Conservation (phyloP, 2,113 vertebrate species). For the Ailurus styani region DNA sequence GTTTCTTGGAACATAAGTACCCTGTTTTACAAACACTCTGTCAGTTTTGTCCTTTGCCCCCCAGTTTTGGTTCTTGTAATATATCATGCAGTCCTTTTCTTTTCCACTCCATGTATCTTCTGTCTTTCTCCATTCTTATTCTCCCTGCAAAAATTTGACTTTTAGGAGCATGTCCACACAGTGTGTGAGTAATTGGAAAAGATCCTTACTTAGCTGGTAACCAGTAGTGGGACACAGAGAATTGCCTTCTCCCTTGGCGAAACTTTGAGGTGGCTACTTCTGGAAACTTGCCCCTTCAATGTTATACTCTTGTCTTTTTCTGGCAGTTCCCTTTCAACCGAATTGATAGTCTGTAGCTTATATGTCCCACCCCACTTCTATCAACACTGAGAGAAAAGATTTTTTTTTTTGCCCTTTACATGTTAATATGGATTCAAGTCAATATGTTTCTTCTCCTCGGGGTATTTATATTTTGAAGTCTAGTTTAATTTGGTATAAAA, state of each 20-base stretch:
- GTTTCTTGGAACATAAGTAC: neutral
- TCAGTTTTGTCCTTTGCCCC: neutral
- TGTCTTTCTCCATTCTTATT: neutral
- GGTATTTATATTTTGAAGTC: neutral
- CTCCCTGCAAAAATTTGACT: neutral
- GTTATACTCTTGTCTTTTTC: neutral
- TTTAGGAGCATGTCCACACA: neutral
- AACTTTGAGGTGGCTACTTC: neutral
- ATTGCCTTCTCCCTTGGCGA: fast-evolving
- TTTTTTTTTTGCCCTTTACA: neutral
- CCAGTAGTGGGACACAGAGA: too few species aligned
- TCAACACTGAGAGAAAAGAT: neutral
- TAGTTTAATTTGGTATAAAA: neutral
- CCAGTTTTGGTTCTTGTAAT: neutral
- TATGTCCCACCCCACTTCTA: neutral
- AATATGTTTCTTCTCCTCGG: neutral
- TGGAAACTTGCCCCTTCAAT: neutral
- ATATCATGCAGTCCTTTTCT: neutral
- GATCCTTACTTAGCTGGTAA: neutral
- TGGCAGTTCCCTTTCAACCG: neutral
- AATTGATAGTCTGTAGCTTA: neutral
- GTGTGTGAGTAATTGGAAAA: neutral
- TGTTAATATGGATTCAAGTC: neutral
- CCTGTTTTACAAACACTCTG: fast-evolving
- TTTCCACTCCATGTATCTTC: neutral